Conservation (phyloP, 2,797 vertebrate species). For the Muraenolepis orangiensis region DNA sequence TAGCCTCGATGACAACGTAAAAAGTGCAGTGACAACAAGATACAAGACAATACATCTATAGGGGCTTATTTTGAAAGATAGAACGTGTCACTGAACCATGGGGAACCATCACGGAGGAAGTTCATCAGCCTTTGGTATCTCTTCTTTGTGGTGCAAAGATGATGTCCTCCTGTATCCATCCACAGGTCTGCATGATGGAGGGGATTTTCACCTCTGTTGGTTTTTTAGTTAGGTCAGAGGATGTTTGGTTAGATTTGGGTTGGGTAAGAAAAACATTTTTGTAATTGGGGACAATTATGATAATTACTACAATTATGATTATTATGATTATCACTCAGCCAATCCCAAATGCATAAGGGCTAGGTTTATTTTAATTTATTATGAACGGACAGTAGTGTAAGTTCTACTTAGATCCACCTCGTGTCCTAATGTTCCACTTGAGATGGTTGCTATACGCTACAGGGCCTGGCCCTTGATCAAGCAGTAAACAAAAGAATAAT, state of each 20-base stretch:
- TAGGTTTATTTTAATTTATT: too few relatives aligned
- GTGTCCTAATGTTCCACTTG: too few relatives aligned
- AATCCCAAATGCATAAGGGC: too few relatives aligned
- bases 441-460: too few relatives aligned
- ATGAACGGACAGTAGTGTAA: too few relatives aligned
- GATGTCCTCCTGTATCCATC: background rate
- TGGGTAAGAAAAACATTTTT: background rate
- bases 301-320: too few relatives aligned
- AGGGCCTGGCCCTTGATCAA: too few relatives aligned
- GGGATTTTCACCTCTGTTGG: background rate
- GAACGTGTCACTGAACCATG: conserved; percentile 2
- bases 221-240: background rate
- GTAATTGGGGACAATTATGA: background rate
- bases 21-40: background rate
- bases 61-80: background rate
- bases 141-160: conserved; percentile 7
- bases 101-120: conserved; percentile 8
- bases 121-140: conserved; percentile 8
- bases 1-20: background rate
- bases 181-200: background rate
- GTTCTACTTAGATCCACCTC: too few relatives aligned
- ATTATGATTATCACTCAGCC: too few relatives aligned
- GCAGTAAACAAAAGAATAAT: too few relatives aligned
- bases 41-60: too few relatives aligned
- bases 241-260: background rate